These are phyloP conservation scores for Marmota flaviventris DNA, from an alignment of 2,113 vertebrate genomes.

Conservation along the genomic window DNA sequence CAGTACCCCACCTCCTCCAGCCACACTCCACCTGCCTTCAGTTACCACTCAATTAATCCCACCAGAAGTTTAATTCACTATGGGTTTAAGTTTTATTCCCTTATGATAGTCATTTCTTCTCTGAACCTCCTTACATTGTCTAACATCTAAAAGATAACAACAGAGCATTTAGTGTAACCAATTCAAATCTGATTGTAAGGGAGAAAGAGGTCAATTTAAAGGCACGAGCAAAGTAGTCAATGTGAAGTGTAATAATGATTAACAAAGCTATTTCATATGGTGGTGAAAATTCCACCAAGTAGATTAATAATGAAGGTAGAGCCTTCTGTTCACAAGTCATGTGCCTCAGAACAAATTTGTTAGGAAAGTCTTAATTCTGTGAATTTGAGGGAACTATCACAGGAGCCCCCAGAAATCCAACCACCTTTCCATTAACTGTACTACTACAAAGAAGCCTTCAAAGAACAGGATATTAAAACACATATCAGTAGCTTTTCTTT, in stretches of 20 bases:
- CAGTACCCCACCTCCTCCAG: too few species aligned
- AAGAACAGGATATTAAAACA: neutral
- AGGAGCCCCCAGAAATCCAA: neutral
- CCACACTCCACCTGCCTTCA: too few species aligned
- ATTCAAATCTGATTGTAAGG: slow-evolving; percentile 5
- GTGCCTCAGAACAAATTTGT: neutral
- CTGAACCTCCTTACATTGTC: too few species aligned
- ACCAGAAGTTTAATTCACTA: too few species aligned
- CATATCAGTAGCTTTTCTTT: neutral
- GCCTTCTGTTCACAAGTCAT: neutral
- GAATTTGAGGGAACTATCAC: neutral
- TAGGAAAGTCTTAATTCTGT: neutral
- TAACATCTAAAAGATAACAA: too few species aligned
- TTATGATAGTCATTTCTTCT: too few species aligned
- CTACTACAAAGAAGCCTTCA: slow-evolving; percentile 20
- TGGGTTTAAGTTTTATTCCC: too few species aligned
- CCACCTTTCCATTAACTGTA: neutral
- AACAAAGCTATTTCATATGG: neutral
- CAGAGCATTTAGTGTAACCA: neutral
- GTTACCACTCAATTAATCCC: too few species aligned
- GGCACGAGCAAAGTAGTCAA: neutral
- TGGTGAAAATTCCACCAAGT: neutral
- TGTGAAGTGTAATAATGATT: neutral
- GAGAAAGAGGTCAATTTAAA: slow-evolving; percentile 14
- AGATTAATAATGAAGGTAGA: neutral